Conservation (phyloP, 2,797 vertebrate species). For the Gymnoscopelus microlampas region DNA sequence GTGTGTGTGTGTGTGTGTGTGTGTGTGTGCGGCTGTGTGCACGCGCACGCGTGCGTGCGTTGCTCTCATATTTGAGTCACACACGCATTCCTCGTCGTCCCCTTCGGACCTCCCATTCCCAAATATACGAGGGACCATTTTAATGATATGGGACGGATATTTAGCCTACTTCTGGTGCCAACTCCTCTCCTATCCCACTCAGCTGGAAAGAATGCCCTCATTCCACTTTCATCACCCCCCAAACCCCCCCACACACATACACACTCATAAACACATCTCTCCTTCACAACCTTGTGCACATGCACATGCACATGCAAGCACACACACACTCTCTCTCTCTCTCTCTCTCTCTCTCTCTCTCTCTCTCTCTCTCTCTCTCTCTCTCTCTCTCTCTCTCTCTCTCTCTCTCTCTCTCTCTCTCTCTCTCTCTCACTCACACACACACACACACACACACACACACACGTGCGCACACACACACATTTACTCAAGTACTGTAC, state of each 20-base stretch:
- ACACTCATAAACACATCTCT: background rate
- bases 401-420: too few relatives aligned
- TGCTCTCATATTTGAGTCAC: constrained; percentile 69
- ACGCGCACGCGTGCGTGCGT: constrained; percentile 7
- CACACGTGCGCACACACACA: too few relatives aligned
- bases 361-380: too few relatives aligned
- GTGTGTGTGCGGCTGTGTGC: too few relatives aligned
- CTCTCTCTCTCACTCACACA: too few relatives aligned
- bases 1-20: constrained; percentile 10
- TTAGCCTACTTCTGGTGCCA: constrained; percentile 77
- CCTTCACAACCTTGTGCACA: background rate
- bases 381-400: too few relatives aligned
- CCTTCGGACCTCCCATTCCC: constrained; percentile 19
- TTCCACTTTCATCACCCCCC: constrained; percentile 49
- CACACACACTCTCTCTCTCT: too few relatives aligned
- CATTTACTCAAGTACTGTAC: too few relatives aligned
- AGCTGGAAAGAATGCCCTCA: constrained; percentile 74
- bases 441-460: constrained; percentile 12
- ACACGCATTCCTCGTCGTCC: constrained; percentile 62
- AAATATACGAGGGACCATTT: constrained; percentile 69
- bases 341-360: too few relatives aligned
- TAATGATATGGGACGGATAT: constrained; percentile 65
- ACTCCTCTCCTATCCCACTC: constrained; percentile 64
- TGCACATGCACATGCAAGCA: constrained; percentile 26
- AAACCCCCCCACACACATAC: background rate